Evolutionary conservation across 2,888 invertebrate species (phyloP), one percentile per base, ranked within the genome.

Genomic region (Netelia virgata): DNA sequence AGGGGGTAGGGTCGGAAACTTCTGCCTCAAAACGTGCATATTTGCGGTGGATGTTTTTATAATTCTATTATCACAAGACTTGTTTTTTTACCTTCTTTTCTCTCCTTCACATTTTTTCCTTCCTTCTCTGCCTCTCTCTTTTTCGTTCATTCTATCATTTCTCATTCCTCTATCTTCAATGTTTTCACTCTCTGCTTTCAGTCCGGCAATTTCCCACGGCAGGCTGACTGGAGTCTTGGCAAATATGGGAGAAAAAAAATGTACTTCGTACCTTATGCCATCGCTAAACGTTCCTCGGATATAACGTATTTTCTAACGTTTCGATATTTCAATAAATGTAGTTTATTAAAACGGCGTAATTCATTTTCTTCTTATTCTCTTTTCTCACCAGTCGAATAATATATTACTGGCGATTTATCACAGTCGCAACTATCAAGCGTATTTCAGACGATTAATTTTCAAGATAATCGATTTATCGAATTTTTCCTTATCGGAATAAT

Each of bases 21-120:
- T 70, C 64, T 74, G 73, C 84, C 78, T 82, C 81, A 73, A 81
- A 84, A 64, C 81, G 77, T 57, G 77, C 84, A 82, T 82, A 84
- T 84, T 84, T 84, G 84, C 77, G 77, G 84, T 84, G 69, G 73
- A 81, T 81, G 81, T 84, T 84, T 84, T 84, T 82, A 84, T 84
- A 84, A 84, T 84, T 84, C 84, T 74, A 84, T 84, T 82, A 84
- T 84, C 66, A 81, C 81, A 64, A 74, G 72, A 57, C 63, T 77
- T 79, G 16, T 61, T 77, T 78, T 61, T 53, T 69, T 57, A 18
- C 18, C 16, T 18, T 57, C 57, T 18, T 57, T 57, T 57, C 16
- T 57, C 18, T 57, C 18, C 16, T 16, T 8, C 57, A 1, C 28
- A 50, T 11, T 69, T 74, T 50, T 72, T 47, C 68, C 68, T 55